Evolutionary conservation across 2,888 invertebrate species (phyloP), one percentile per base, ranked within the genome.

Genomic region (Neocrepidodera transversa): DNA sequence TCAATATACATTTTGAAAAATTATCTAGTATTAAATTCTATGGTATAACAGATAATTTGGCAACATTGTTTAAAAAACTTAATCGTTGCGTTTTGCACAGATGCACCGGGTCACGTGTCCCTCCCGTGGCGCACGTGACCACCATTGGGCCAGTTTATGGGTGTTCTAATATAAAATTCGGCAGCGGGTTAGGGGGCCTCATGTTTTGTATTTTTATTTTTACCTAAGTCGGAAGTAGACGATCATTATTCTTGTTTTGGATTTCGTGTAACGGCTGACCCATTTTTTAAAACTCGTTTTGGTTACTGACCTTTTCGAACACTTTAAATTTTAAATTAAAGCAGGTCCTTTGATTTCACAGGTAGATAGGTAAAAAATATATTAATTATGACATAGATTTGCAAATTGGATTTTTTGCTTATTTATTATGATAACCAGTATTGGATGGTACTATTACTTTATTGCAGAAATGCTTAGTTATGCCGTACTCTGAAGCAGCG

Each of bases 81-180:
- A 26, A 30, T 17, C 51, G 47, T n/a, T n/a, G 32, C 49, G 38
- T 48, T 49, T 53, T 43, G 4, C 38, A 13, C 40, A 40, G 57
- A 53, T 23, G 60, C 68, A 68, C 70, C 68, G 68, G 69, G 71
- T 69, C 71, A 71, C 71, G 71, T 71, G 71, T 69, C 71, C 71
- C 71, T 51, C 69, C 69, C 62, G 51, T 51, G 54, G 60, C 49
- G 69, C 71, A 71, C 71, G 71, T 71, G 71, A 68, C 71, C 63
- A 58, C 59, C 68, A 66, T 53, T 35, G 43, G 43, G 32, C n/a
- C 64, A 63, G 32, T 30, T 23, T 20, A 45, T 45, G 48, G 30
- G 48, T 48, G 45, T 45, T 53, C 32, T 45, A 30, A 43, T 52
- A 26, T 42, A 4, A 17, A 36, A 30, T 52, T 52, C 42, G 51